Evolutionary conservation across 1,140 invertebrate genomes (phyloP).

Genomic region (Heliconius eleuchia): DNA sequence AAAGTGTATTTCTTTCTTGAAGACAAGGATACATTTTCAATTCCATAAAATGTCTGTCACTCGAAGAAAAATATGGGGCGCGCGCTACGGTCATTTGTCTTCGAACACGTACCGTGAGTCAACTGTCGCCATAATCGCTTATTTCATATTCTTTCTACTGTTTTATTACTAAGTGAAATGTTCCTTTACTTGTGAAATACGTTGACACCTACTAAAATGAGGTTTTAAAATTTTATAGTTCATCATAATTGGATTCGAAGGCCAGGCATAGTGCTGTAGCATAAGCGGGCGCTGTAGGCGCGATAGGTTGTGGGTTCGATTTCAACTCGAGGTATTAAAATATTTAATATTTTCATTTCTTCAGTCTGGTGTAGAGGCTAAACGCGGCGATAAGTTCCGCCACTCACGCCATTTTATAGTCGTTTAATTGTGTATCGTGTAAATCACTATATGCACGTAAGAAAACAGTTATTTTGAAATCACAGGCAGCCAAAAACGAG

Average conservation of each 20-base stretch:
- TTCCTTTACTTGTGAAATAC: neutral
- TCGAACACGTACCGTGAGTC: conserved; percentile 41
- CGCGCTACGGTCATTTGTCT: conserved; percentile 48
- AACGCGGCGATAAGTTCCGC: too few relatives aligned
- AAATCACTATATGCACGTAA: too few relatives aligned
- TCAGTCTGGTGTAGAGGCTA: too few relatives aligned
- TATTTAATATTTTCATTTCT: too few relatives aligned
- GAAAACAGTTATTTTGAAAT: too few relatives aligned
- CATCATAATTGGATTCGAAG: neutral
- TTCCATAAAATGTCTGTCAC: conserved; percentile 41
- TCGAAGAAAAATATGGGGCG: conserved; percentile 38
- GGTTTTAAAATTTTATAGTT: neutral
- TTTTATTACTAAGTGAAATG: conserved; percentile 23
- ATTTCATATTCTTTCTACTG: conserved; percentile 17
- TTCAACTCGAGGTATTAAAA: too few relatives aligned
- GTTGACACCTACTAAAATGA: conserved; percentile 1
- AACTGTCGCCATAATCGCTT: conserved; percentile 49
- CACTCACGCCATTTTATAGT: too few relatives aligned
- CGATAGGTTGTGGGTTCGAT: too few relatives aligned
- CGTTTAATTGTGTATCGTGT: too few relatives aligned
- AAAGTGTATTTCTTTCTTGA: neutral
- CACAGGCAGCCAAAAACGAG: too few relatives aligned
- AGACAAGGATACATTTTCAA: conserved; percentile 38
- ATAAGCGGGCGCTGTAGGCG: too few relatives aligned
- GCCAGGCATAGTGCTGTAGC: too few relatives aligned